A percentile compares a stretch with the other conserved stretches of the same genome.
These are phyloP conservation scores for Cassiopea andromeda DNA, from an alignment of 30 jellyfish, hydroid and myxozoan genomes.

Conservation along the genomic window DNA sequence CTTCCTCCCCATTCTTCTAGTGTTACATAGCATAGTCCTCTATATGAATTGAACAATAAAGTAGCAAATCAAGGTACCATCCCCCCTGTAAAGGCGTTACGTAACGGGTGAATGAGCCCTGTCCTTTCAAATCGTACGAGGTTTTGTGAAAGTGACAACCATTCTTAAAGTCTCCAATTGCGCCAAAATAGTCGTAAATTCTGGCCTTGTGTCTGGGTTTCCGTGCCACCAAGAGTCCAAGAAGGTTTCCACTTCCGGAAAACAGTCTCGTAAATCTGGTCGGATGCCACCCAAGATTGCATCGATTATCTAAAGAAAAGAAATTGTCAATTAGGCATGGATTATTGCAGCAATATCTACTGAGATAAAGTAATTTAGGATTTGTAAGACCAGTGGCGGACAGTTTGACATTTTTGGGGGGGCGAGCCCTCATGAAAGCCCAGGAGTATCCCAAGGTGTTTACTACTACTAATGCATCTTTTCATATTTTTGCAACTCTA, in stretches of 20 bases:
- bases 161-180: slow-evolving; percentile 3
- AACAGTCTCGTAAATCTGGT: slow-evolving; percentile 57
- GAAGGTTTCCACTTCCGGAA: slow-evolving; percentile 1
- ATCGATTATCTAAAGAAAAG: slow-evolving; percentile 33
- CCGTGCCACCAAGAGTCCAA: slow-evolving; percentile 61
- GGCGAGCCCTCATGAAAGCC: too few species aligned
- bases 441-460: too few species aligned
- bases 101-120: background rate
- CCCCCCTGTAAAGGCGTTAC: background rate
- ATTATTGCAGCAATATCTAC: background rate
- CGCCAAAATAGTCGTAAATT: slow-evolving; percentile 11
- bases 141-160: slow-evolving; percentile 6
- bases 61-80: too few species aligned
- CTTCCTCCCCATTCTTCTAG: too few species aligned
- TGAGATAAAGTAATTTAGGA: background rate
- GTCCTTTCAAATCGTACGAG: slow-evolving; percentile 8
- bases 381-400: too few species aligned
- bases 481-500: too few species aligned
- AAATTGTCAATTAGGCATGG: background rate
- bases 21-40: too few species aligned
- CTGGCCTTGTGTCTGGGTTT: slow-evolving; percentile 66
- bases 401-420: too few species aligned
- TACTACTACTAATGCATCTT: too few species aligned
- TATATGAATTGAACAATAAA: too few species aligned
- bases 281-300: slow-evolving; percentile 50